Evolutionary conservation across 2,113 vertebrate genomes (phyloP).

Genomic region (Nycticebus coucang): DNA sequence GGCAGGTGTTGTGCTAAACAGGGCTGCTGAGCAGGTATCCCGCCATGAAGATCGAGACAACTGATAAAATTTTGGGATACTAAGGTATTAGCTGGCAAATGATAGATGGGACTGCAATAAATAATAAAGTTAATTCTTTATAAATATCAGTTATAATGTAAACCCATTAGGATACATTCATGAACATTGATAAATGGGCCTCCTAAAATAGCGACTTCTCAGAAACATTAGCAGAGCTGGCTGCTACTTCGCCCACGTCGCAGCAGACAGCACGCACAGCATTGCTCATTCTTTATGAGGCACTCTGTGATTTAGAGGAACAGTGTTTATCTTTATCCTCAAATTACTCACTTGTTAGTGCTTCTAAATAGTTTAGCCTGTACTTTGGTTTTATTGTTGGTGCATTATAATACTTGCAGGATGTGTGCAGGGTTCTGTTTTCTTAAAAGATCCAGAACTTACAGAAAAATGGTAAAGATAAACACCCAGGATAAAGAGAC

Average conservation of each 20-base stretch:
- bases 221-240: background rate
- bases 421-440: background rate
- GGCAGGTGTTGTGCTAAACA: background rate
- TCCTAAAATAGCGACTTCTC: constrained; percentile 58
- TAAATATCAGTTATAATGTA: background rate
- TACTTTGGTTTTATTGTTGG: background rate
- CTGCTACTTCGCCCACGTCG: background rate
- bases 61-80: background rate
- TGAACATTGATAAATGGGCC: constrained; percentile 51
- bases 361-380: constrained; percentile 14
- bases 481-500: background rate
- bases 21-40: background rate
- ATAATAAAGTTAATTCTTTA: constrained; percentile 20
- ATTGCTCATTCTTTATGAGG: constrained; percentile 26
- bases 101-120: background rate
- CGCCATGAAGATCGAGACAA: background rate
- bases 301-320: background rate
- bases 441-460: constrained; percentile 10
- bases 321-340: constrained; percentile 67
- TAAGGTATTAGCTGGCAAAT: background rate
- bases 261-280: background rate
- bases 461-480: background rate
- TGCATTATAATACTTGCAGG: background rate
- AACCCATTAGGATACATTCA: constrained; percentile 7
- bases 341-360: constrained; percentile 49